Evolutionary conservation across 2,113 vertebrate genomes (phyloP), one percentile per base, ranked within the genome.

Genomic region (Cichladusa arquata): DNA sequence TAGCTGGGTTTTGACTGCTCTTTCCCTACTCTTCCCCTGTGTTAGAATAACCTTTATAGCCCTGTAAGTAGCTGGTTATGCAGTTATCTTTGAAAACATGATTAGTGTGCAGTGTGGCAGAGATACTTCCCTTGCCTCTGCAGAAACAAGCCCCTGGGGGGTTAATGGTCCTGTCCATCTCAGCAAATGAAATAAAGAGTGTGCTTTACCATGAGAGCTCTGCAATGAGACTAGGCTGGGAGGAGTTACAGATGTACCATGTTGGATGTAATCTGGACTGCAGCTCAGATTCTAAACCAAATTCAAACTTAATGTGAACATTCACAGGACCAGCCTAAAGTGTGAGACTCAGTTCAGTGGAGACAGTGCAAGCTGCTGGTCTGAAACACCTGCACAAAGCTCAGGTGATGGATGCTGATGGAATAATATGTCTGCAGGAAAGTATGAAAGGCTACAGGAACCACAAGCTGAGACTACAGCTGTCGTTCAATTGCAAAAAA

Each of bases 1-100:
- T 61, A 20, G 16, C 61, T 90, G 54, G 12, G 9, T 26, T 65
- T 90, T 78, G 31, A 51, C 19, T 70, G 73, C 34, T 48, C 26
- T 72, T 83, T 80, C 34, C 17, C 15, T 20, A 9, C 28, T 6
- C 1, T 36, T 19, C 8, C 11, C 2, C 22, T 2, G 0, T 13
- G 19, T 64, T 50, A 60, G 44, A 50, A 50, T 36, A 69, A 29
- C 10, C 5, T 47, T 61, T 42, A 20, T 28, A 51, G 29, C 19
- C 67, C 33, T 56, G 38, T 38, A 66, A 80, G 22, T 51, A 44
- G 22, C 40, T 56, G 25, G 5, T 47, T 56, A 24, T 56, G 66
- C 25, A 54, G 9, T n/a, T 65, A 19, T 20, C 48, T 76, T 33
- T 71, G 72, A 48, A 71, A 86, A 78, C 0, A 0, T 57, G 18